These are phyloP conservation scores for Lochmaea crataegi DNA, from an alignment of 2,888 invertebrate genomes.

Conservation along the genomic window DNA sequence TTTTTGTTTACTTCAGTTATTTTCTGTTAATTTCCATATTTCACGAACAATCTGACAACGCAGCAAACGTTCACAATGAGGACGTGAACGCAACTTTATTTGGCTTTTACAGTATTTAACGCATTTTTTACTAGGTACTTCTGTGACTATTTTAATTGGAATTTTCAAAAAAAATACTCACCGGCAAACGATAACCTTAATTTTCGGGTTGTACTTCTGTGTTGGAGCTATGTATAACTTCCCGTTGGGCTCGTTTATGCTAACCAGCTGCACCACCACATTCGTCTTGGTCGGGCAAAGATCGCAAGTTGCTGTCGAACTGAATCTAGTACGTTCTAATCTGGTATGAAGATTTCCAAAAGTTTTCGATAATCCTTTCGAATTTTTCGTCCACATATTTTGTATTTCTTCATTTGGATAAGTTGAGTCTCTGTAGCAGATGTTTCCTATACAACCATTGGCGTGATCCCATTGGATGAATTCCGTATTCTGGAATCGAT, in stretches of 20 bases:
- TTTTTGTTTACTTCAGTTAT: no score
- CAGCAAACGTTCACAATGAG: no score
- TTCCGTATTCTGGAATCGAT: not conserved
- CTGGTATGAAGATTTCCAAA: constrained; percentile 10
- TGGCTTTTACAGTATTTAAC: no score
- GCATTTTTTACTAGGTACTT: no score
- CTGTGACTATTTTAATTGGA: no score
- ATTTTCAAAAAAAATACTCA: not conserved
- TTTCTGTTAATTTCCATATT: no score
- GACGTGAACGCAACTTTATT: no score
- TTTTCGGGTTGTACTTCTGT: constrained; percentile 19
- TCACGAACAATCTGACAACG: no score
- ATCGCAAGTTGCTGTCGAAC: not conserved
- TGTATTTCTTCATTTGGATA: constrained; percentile 22
- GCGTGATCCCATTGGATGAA: constrained; percentile 2
- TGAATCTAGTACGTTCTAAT: not conserved
- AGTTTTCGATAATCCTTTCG: constrained; percentile 12
- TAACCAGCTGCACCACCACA: constrained; percentile 13
- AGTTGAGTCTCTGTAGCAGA: constrained; percentile 15
- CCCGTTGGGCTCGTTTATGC: constrained; percentile 15
- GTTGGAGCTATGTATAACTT: constrained; percentile 18
- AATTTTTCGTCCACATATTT: constrained; percentile 9
- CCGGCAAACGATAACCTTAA: constrained; percentile 15
- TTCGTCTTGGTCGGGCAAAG: constrained; percentile 18
- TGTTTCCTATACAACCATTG: constrained; percentile 25